phyloP scores from a whole-genome alignment of 2,113 vertebrate genomes.

The Python bivittatus region DNA sequence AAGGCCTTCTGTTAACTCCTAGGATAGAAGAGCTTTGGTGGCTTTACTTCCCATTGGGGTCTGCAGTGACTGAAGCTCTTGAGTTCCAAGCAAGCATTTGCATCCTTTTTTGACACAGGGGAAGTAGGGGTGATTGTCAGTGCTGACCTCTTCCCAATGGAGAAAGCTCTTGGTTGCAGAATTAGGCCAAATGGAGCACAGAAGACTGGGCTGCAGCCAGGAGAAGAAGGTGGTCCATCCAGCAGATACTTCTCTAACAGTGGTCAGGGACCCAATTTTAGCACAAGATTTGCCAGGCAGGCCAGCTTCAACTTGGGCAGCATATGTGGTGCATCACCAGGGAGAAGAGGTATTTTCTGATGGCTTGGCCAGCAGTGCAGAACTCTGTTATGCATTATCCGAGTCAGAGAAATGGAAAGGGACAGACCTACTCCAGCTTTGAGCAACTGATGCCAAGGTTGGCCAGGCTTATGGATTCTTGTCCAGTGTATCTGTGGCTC shows the following conservation, averaged over 20 bases:
- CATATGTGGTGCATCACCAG: not conserved
- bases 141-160: not conserved
- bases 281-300: not conserved
- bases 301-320: not conserved
- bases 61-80: not conserved
- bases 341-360: not conserved
- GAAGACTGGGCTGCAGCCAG: no score
- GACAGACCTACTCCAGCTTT: not conserved
- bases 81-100: not conserved
- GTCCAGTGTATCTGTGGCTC: no score
- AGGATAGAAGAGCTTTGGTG: not conserved
- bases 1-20: not conserved
- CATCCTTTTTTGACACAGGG: no score
- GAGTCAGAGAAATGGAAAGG: not conserved
- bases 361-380: not conserved
- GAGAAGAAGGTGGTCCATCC: not conserved
- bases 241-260: not conserved
- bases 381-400: not conserved
- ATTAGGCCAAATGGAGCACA: no score
- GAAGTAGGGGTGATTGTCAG: not conserved
- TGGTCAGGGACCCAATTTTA: no score
- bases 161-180: not conserved
- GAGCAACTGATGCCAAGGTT: not conserved
- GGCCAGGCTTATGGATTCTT: not conserved
- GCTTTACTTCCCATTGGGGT: not conserved